Conservation (phyloP, 1,140 invertebrate genomes). For the Hycleus cichorii region DNA sequence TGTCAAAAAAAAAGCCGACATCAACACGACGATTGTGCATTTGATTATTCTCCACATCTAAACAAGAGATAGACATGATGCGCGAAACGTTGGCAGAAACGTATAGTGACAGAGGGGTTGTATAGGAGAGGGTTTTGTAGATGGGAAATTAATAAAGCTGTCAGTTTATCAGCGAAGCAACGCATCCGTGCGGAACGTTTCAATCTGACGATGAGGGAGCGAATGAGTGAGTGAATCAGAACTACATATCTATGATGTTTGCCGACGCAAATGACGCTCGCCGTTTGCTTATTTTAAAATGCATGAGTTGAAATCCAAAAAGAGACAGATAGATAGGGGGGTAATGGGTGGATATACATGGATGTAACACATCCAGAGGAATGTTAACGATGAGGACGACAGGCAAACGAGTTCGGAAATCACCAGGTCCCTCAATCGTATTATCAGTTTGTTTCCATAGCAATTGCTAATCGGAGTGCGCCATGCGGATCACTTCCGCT, state of each 20-base stretch:
- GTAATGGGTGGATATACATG: neutral
- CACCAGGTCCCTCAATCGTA: conserved; percentile 42
- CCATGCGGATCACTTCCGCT: conserved; percentile 38
- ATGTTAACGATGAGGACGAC: neutral
- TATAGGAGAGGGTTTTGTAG: conserved; percentile 23
- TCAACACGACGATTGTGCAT: too few species aligned
- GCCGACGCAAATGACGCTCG: conserved; percentile 28
- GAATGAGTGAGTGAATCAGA: conserved; percentile 5
- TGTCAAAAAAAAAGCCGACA: too few species aligned
- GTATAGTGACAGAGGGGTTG: conserved; percentile 17
- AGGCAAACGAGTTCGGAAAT: neutral
- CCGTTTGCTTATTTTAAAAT: conserved; percentile 23
- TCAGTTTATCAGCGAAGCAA: conserved; percentile 51
- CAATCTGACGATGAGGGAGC: conserved; percentile 26
- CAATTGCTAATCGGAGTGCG: conserved; percentile 52
- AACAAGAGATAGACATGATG: too few species aligned
- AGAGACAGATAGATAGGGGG: conserved; percentile 4
- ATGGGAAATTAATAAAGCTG: conserved; percentile 67
- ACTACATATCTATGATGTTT: conserved; percentile 11
- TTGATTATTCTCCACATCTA: too few species aligned
- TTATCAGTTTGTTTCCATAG: conserved; percentile 54
- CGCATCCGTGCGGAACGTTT: conserved; percentile 31
- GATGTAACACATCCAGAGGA: too few species aligned
- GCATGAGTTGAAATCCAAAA: conserved; percentile 21
- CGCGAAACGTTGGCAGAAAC: too few species aligned